These are phyloP conservation scores for Agriotes lineatus DNA, from an alignment of 2,888 invertebrate genomes.

Conservation along the genomic window DNA sequence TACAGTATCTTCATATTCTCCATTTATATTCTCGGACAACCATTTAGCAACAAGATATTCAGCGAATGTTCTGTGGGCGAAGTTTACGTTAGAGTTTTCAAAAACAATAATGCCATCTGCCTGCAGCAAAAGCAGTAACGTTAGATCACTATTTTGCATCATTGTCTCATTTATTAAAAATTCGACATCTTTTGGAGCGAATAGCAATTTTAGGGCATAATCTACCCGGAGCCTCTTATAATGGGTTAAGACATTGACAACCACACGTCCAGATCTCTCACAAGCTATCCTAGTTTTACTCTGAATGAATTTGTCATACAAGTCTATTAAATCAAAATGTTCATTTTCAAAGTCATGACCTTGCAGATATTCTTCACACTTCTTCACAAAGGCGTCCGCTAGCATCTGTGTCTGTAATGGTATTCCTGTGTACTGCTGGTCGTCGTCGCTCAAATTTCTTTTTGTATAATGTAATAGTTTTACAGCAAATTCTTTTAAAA, in stretches of 20 bases:
- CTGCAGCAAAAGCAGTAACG: neutral
- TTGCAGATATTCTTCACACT: neutral
- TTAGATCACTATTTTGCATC: no score
- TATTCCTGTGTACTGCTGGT: slow-evolving; percentile 14
- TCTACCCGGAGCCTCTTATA: neutral
- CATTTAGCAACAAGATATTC: slow-evolving; percentile 26
- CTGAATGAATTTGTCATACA: slow-evolving; percentile 7
- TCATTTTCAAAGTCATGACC: neutral
- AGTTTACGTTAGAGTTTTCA: neutral
- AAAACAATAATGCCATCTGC: slow-evolving; percentile 16
- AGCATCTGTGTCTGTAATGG: slow-evolving; percentile 14
- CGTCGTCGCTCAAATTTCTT: slow-evolving; percentile 4
- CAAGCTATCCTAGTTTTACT: neutral
- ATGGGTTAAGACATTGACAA: neutral
- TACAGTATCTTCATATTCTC: neutral
- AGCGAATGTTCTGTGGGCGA: slow-evolving; percentile 23
- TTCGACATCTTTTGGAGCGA: slow-evolving; percentile 5
- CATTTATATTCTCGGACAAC: slow-evolving; percentile 12
- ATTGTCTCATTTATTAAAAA: neutral
- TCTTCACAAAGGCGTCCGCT: slow-evolving; percentile 4
- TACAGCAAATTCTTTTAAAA: neutral
- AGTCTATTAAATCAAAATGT: slow-evolving; percentile 7
- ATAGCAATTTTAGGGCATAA: slow-evolving; percentile 7
- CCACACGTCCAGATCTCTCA: neutral
- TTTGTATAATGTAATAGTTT: neutral